Evolutionary conservation across 2,797 vertebrate species (phyloP), one percentile per base, ranked within the genome.

Genomic region (Neosalanx taihuensis): DNA sequence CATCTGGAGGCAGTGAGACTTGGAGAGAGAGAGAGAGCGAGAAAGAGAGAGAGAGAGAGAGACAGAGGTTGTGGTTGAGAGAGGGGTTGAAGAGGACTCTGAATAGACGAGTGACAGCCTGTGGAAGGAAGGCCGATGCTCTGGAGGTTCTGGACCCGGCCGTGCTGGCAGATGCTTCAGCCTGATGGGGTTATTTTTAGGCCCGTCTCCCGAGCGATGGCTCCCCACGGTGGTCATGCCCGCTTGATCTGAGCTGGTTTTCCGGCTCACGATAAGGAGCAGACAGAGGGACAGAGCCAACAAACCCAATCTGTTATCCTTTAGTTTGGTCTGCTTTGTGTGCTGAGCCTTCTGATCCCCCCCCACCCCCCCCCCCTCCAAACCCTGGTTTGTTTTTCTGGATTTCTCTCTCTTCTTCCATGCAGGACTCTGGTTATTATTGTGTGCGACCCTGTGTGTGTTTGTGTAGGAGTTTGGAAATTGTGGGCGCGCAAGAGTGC

Each of bases 331-430:
- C 84, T 82, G 76, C 81, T 71, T 71, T 73, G 66, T 46, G 72
- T 26, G 69, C 64, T 26, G 65, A 78, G 64, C 76, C 53, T 64
- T 75, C 76, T 64, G 64, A 78, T 79, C 69, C 53, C 73, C 75
- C 61, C 61, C 46, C 18, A 35, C 71, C 66, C 73, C 29, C 71
- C 71, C 81, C 73, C 74, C 78, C 71, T 76, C 77, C 81, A 70
- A 26, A 26, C 23, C 23, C 73, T 33, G 72, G 81, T 86, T 85
- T 85, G 76, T 81, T 77, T 84, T 46, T 56, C 76, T 75, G 68
- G 68, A 74, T 78, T 62, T 46, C 23, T 12, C 13, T 69, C 65
- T 79, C 65, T 76, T 20, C 13, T 64, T 70, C 56, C 66, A 30
- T 66, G 51, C 46, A 69, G 58, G 67, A 67, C 61, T 57, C 15